Evolutionary conservation across 2,797 vertebrate species (phyloP).

Genomic region (Synanceia verrucosa): DNA sequence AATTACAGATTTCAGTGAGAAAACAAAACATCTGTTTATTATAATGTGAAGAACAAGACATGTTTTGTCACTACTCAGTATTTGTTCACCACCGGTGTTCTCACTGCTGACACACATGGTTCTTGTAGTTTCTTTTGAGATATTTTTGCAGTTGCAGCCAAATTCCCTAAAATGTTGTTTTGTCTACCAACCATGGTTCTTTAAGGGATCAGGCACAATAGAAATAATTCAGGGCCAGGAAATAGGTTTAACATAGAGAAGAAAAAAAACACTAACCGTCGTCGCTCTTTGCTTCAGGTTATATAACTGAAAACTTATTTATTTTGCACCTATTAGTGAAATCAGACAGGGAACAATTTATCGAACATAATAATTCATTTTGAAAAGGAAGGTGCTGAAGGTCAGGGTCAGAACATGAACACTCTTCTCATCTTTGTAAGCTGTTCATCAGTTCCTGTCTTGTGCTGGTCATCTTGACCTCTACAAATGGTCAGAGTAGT

Average conservation of each 20-base stretch:
- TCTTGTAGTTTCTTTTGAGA: neutral
- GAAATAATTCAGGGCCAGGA: neutral
- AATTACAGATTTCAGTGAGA: neutral
- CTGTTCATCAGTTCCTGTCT: conserved; percentile 61
- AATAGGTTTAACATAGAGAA: neutral
- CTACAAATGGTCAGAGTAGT: conserved; percentile 39
- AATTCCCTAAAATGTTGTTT: neutral
- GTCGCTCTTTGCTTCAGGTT: neutral
- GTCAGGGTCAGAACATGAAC: conserved; percentile 17
- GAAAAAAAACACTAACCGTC: neutral
- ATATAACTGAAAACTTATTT: neutral
- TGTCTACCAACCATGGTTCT: neutral
- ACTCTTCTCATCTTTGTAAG: conserved; percentile 32
- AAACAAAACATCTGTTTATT: neutral
- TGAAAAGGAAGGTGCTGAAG: conserved; percentile 24
- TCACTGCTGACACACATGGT: neutral
- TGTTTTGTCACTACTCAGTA: neutral
- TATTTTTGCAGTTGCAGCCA: neutral
- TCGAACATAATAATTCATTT: neutral
- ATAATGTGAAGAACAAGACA: neutral
- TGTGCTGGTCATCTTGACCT: conserved; percentile 61
- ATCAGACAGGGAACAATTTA: conserved; percentile 18
- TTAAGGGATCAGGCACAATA: neutral
- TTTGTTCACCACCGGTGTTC: neutral
- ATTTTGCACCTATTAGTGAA: conserved; percentile 13